phyloP scores from a whole-genome alignment of 1,140 invertebrate genomes.

The Microplitis mediator region DNA sequence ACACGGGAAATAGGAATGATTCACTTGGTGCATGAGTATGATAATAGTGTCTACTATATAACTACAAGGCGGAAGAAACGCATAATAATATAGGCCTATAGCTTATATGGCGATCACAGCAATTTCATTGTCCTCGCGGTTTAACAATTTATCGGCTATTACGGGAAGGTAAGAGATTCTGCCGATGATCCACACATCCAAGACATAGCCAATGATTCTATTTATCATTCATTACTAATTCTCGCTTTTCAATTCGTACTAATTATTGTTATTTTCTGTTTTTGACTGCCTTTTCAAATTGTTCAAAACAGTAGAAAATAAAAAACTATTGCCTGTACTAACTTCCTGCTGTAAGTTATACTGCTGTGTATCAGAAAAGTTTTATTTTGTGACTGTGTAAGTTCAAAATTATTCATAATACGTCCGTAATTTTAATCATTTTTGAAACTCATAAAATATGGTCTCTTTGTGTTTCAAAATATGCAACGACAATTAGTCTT shows the following conservation, averaged over 20 bases:
- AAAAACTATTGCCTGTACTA: too few species aligned
- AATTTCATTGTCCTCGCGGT: constrained; percentile 54
- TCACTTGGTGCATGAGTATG: neutral
- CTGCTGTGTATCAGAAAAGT: too few species aligned
- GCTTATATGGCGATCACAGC: constrained; percentile 43
- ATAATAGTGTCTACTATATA: constrained; percentile 32
- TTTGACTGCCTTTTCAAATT: constrained; percentile 9
- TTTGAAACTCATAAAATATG: too few species aligned
- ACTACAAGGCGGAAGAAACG: constrained; percentile 43
- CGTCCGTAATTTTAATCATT: too few species aligned
- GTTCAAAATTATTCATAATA: too few species aligned
- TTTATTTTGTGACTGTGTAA: too few species aligned
- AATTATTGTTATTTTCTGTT: neutral
- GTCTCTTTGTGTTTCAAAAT: too few species aligned
- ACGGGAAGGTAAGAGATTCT: constrained; percentile 33
- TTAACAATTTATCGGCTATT: constrained; percentile 58
- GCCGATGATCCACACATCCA: constrained; percentile 22
- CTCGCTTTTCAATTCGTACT: constrained; percentile 26
- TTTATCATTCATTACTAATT: constrained; percentile 60
- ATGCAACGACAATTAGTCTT: too few species aligned
- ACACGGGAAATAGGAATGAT: too few species aligned
- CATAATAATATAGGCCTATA: constrained; percentile 50
- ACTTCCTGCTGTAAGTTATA: neutral
- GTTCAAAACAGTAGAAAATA: too few species aligned
- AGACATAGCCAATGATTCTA: constrained; percentile 49